Base-by-base conservation (phyloP, 1,140 invertebrate genomes). In the Mycetomoellerius zeteki region DNA sequence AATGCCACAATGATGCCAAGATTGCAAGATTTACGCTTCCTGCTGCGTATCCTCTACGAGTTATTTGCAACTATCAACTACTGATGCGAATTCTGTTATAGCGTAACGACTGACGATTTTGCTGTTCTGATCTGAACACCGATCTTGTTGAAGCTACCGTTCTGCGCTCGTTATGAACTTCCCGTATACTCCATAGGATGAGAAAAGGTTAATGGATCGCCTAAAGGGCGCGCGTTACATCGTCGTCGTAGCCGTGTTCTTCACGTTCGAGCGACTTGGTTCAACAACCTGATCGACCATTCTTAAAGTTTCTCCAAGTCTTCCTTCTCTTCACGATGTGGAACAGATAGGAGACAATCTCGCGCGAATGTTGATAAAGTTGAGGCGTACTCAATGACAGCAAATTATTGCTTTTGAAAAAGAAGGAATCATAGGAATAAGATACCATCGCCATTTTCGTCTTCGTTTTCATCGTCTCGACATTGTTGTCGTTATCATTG, bases 381-480 rank as follows among this genome's bases (percentile, higher is more conserved):
- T 71, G 64, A n/a, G 52, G 71, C 84, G 84, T 89, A 82, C 60
- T 67, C 86, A 89, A 90, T 86, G 76, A 86, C 37, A 65, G 33
- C 33, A 7, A 37, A 37, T 37, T 37, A 7, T 37, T 37, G 71
- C 73, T 27, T 21, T 24, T 52, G 62, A 89, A 62, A 56, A 89
- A 89, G 43, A 82, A 37, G 47, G n/a, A 80, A 75, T 14, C 54
- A 19, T n/a, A 12, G 33, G 43, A 24, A 69, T 69, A 64, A 47
- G 73, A 65, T 24, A 78, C 3, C 24, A 24, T n/a, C 60, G 60
- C 5, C 58, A 19, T 3, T 8, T 47, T 47, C 24, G 56, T 6
- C 43, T n/a, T n/a, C n/a, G n/a, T n/a, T n/a, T n/a, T n/a, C n/a
- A n/a, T n/a, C n/a, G n/a, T n/a, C n/a, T n/a, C n/a, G n/a, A n/a